phyloP scores from a whole-genome alignment of 2,113 vertebrate genomes.

The Pedionomus torquatus region DNA sequence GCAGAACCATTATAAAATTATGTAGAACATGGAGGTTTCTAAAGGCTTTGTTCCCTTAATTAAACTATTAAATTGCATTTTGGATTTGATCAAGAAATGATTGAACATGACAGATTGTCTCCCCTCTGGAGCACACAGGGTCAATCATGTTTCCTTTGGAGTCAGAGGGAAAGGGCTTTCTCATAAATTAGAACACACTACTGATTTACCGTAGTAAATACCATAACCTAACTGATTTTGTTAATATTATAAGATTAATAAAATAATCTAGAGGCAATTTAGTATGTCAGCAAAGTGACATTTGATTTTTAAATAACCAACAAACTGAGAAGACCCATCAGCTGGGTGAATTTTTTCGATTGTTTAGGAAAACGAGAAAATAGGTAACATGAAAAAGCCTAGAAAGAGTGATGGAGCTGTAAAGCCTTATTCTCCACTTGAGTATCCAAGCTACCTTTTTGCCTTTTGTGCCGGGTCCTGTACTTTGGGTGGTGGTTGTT shows the following conservation, averaged over 20 bases:
- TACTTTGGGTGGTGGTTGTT: too few species aligned
- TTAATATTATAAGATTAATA: slow-evolving; percentile 6
- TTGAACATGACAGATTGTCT: slow-evolving; percentile 42
- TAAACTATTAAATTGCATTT: slow-evolving; percentile 61
- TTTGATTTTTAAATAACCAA: too few species aligned
- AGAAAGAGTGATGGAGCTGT: neutral
- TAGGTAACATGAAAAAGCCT: neutral
- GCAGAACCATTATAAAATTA: slow-evolving; percentile 26
- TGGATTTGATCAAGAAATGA: slow-evolving; percentile 51
- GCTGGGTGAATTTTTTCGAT: neutral
- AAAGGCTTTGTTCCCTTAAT: slow-evolving; percentile 51
- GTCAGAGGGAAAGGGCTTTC: slow-evolving; percentile 12
- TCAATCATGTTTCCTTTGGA: slow-evolving; percentile 54
- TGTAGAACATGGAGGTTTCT: slow-evolving; percentile 9
- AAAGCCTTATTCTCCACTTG: neutral
- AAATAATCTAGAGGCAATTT: neutral
- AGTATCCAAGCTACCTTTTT: neutral
- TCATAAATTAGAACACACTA: slow-evolving; percentile 1
- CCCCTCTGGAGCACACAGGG: slow-evolving; percentile 26
- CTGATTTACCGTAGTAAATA: slow-evolving; percentile 24
- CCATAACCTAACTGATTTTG: neutral
- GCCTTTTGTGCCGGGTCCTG: neutral
- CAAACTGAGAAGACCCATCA: neutral
- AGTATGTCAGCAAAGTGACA: neutral
- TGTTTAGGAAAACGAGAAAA: neutral